Conservation (phyloP, 2,888 invertebrate genomes). For the Aleiodes alternator region DNA sequence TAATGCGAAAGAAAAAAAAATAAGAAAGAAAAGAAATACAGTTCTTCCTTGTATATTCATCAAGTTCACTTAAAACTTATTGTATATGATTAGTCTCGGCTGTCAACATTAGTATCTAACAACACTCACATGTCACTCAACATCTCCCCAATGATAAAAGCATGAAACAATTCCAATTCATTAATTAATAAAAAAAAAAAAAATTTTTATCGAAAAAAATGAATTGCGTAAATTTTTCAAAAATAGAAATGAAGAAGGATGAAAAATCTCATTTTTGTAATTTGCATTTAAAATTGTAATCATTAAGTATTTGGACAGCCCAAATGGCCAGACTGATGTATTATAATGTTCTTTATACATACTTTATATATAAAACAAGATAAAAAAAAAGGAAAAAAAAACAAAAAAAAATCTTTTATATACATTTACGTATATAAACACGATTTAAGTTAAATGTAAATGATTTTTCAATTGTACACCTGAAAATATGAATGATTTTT, state of each 20-base stretch:
- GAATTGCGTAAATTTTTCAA: too few species aligned
- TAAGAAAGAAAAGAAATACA: slow-evolving; percentile 2
- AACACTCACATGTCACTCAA: slow-evolving; percentile 8
- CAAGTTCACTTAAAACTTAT: slow-evolving; percentile 40
- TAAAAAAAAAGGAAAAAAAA: too few species aligned
- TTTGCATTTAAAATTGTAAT: too few species aligned
- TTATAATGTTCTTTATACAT: slow-evolving; percentile 67
- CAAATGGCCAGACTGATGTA: slow-evolving; percentile 73
- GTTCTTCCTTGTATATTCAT: slow-evolving; percentile 41
- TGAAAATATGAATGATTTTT: slow-evolving; percentile 52
- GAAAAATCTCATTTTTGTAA: slow-evolving; percentile 15
- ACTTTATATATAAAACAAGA: slow-evolving; percentile 21
- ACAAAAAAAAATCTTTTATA: slow-evolving; percentile 41
- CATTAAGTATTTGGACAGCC: slow-evolving; percentile 61
- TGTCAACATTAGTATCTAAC: slow-evolving; percentile 20
- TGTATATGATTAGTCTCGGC: slow-evolving; percentile 41
- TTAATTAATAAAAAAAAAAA: background rate
- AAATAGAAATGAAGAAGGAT: background rate
- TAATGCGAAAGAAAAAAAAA: background rate
- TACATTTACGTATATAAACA: slow-evolving; percentile 67
- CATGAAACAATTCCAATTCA: background rate
- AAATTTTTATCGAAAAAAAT: too few species aligned
- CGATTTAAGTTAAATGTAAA: slow-evolving; percentile 59
- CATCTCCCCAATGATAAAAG: slow-evolving; percentile 8
- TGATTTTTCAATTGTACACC: slow-evolving; percentile 67